phyloP scores from a whole-genome alignment of 2,888 invertebrate species.

The Microctonus hyperodae region DNA sequence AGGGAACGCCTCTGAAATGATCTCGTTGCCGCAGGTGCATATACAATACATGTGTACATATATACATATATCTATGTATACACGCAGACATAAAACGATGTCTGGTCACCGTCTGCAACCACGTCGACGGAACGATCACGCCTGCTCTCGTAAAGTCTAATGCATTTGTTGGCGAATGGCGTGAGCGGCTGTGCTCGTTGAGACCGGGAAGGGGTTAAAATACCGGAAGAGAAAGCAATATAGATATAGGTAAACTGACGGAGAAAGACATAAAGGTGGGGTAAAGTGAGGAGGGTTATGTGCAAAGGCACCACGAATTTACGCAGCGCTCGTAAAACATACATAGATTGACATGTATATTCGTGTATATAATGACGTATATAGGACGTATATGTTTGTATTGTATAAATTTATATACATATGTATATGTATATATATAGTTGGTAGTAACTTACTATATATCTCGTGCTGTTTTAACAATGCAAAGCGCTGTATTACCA shows the following conservation, averaged over 20 bases:
- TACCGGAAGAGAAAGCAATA: constrained; percentile 28
- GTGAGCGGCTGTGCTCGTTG: constrained; percentile 23
- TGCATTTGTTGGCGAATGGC: constrained; percentile 54
- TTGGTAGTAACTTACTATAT: constrained; percentile 54
- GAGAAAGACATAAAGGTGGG: constrained; percentile 26
- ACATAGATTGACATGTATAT: constrained; percentile 55
- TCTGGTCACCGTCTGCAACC: constrained; percentile 51
- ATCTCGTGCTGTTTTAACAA: constrained; percentile 43
- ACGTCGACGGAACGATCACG: constrained; percentile 44
- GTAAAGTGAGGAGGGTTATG: no score
- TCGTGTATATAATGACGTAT: no score
- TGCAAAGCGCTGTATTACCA: constrained; percentile 54
- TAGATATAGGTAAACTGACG: constrained; percentile 15
- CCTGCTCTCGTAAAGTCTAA: constrained; percentile 56
- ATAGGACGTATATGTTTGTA: no score
- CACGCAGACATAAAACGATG: constrained; percentile 28
- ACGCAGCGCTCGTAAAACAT: constrained; percentile 56
- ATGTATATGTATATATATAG: constrained; percentile 44
- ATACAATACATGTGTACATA: neutral
- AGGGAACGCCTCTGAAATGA: constrained; percentile 29
- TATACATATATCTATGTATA: no score
- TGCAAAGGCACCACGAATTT: constrained; percentile 45
- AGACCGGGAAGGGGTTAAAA: neutral
- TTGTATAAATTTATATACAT: no score
- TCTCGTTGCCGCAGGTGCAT: constrained; percentile 45